Percentiles rank a stretch among this genome's conserved stretches.
Evolutionary conservation across 2,113 vertebrate genomes (phyloP).

Genomic region (Serinus canaria): DNA sequence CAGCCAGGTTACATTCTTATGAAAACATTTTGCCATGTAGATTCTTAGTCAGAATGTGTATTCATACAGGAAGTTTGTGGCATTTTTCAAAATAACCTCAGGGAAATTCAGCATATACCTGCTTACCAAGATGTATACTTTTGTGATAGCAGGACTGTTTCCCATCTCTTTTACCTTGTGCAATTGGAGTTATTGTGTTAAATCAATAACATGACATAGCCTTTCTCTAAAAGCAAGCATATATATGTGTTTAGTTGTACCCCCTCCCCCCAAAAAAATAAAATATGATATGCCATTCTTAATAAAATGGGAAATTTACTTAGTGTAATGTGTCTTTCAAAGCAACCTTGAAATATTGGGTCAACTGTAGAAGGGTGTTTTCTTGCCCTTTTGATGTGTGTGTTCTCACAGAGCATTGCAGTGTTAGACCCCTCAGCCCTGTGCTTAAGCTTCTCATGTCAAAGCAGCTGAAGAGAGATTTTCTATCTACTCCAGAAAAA

Average conservation of each 20-base stretch:
- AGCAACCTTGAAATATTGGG: background rate
- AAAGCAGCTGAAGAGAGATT: background rate
- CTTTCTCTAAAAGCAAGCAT: background rate
- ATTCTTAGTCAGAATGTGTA: background rate
- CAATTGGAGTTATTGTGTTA: background rate
- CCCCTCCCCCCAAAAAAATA: accelerated
- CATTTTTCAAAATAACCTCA: background rate
- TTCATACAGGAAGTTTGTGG: background rate
- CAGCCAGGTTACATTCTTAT: background rate
- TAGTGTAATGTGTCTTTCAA: background rate
- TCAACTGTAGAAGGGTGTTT: background rate
- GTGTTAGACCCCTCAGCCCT: background rate
- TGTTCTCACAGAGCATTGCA: background rate
- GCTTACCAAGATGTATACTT: background rate
- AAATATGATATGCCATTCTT: background rate
- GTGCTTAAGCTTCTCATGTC: background rate
- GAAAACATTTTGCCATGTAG: background rate
- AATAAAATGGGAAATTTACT: background rate
- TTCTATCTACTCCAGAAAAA: background rate
- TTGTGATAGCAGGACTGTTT: background rate
- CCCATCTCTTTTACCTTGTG: background rate
- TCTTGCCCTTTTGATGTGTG: background rate
- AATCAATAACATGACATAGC: background rate
- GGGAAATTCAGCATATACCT: background rate
- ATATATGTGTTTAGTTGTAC: background rate